Evolutionary conservation across 2,113 vertebrate species (phyloP), one percentile per base, ranked within the genome.

Genomic region (Motacilla tschutschensis): DNA sequence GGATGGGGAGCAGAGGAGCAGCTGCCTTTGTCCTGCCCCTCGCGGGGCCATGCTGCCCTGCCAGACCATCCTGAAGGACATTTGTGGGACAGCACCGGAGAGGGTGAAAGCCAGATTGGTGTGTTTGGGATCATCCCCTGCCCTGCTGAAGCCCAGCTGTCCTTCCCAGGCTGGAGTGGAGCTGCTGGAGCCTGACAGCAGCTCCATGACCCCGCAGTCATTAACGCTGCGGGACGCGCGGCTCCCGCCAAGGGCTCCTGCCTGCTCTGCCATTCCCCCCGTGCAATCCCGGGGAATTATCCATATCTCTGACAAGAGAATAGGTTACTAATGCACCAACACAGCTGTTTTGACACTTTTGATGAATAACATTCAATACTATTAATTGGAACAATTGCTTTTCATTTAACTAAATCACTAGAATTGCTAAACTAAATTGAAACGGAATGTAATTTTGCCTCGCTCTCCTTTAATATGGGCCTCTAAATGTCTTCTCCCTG

Each of bases 321-420:
- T 97, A 96, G 97, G 96, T 97, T 97, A 97, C 96, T 97, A 97
- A 97, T 97, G 97, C 96, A 97, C 96, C 95, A 96, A 94, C 95
- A 96, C 96, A 98, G 95, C 97, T 97, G 96, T 97, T 97, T 96
- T 97, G 97, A 97, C 98, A 98, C 96, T 97, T 96, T 95, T 98
- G 98, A 98, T 98, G 97, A 98, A 98, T 97, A 98, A 98, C 98
- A 97, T 97, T 98, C 97, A 98, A 98, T 98, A 98, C 97, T 97
- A 98, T 98, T 98, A 98, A 98, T 98, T 98, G 97, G 97, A 98
- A 97, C 97, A 98, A 98, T 98, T 96, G 95, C 97, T 98, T 98
- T 97, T 98, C 97, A 98, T 98, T 98, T 98, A 98, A 98, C 95
- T 95, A 97, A 98, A 98, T 98, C 98, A 98, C 96, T 96, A 94